Base-by-base conservation (phyloP, 2,888 invertebrate species). In the Scotopteryx bipunctaria region DNA sequence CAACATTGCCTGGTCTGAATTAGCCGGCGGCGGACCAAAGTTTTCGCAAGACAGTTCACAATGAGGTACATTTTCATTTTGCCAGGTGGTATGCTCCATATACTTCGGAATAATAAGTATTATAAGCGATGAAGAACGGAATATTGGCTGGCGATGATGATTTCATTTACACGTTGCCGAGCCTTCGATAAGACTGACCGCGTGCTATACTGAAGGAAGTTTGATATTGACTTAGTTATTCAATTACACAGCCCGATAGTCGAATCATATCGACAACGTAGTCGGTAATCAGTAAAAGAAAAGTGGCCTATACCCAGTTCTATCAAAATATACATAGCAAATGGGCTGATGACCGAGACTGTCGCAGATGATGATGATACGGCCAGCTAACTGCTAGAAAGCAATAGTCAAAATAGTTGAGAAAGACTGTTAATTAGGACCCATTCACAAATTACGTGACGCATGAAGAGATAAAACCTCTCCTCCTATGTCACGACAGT, bases 71-170 rank as follows among this genome's bases (percentile, higher is more conserved):
- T 25, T 25, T 3, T 25, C 25, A n/a, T n/a, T n/a, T n/a, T n/a
- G n/a, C n/a, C n/a, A n/a, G n/a, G n/a, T n/a, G n/a, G n/a, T n/a
- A n/a, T 21, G 1, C 21, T 21, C 21, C 21, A 21, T 3, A 21
- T 21, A 21, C 1, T 21, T 2, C 6, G 5, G 21, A 21, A 21
- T 21, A 3, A n/a, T 27, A 27, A 11, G n/a, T 11, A 27, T 27
- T 14, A 32, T 15, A 32, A 15, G 32, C 32, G 8, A 32, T 32
- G 33, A 31, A 38, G 6, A 40, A 35, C 19, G 15, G 33, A 51
- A 40, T 17, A 14, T 36, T 35, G 29, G 43, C 40, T 33, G 19
- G 27, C 36, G 40, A 44, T 44, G 54, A 16, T 44, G 32, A 45
- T 44, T 15, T 42, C 8, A 36, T 36, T 33, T 38, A 27, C 37